These are phyloP conservation scores for Epinotia demarniana DNA, from an alignment of 2,888 invertebrate species.

Conservation along the genomic window DNA sequence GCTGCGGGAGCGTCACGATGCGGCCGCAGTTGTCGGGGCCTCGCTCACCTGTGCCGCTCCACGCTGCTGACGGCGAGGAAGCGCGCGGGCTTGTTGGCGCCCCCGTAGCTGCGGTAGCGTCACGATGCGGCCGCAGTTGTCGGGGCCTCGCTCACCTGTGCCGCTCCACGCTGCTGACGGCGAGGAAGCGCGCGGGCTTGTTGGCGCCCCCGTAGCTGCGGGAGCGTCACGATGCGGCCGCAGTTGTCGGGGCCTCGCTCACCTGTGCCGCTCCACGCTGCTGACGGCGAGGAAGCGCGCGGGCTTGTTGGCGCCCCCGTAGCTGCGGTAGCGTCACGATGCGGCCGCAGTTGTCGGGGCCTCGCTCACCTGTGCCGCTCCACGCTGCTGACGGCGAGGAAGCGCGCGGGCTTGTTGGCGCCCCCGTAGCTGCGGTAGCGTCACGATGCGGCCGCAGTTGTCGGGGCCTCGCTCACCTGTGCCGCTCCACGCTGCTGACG, in stretches of 20 bases:
- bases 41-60: too few relatives aligned
- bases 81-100: slow-evolving; percentile 79
- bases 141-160: slow-evolving; percentile 83
- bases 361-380: slow-evolving; percentile 81
- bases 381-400: slow-evolving; percentile 85
- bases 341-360: slow-evolving; percentile 84
- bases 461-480: slow-evolving; percentile 81
- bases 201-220: slow-evolving; percentile 88
- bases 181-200: slow-evolving; percentile 83
- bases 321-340: slow-evolving; percentile 89
- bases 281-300: slow-evolving; percentile 88
- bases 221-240: slow-evolving; percentile 88
- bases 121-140: slow-evolving; percentile 86
- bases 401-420: slow-evolving; percentile 79
- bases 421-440: slow-evolving; percentile 90
- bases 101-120: slow-evolving; percentile 83
- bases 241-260: slow-evolving; percentile 77
- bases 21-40: too few relatives aligned
- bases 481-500: slow-evolving; percentile 79
- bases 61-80: slow-evolving; percentile 86
- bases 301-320: slow-evolving; percentile 84
- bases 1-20: slow-evolving; percentile 87
- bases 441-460: slow-evolving; percentile 85
- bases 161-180: slow-evolving; percentile 81
- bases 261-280: slow-evolving; percentile 77